Base-by-base conservation (phyloP, 2,888 invertebrate species). In the Spilosoma lubricipeda region DNA sequence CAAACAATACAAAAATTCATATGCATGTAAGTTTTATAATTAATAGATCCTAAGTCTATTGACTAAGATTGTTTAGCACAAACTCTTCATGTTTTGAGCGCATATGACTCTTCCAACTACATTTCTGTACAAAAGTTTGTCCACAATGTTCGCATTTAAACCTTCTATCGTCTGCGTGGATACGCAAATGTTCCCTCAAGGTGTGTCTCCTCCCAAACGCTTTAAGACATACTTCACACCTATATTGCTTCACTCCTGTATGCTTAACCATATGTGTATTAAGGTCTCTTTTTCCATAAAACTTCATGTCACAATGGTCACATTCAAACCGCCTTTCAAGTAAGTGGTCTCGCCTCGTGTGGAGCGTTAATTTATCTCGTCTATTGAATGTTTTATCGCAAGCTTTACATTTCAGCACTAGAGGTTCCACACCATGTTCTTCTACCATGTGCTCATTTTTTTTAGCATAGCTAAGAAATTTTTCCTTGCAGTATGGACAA, bases 31-130 rank as follows among this genome's bases (percentile, higher is more conserved):
- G 36, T 36, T 7, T 27, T 27, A 67, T 23, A 42, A 13, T 42
- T 45, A 23, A 15, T 36, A 27, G 11, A 2, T 23, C 13, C 18
- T 67, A 27, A 42, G 3, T 27, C 27, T 59, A 63, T 30, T 45
- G 27, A 45, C 42, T 42, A 64, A 36, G 33, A 23, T 66, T 15
- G 15, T 65, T 30, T 65, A 33, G 45, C 30, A 76, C 66, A 2
- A 59, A 65, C 63, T 80, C 74, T 9, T 76, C 78, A 39, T 84
- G 84, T 27, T 73, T 76, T 11, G 82, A 66, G 45, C 77, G 72
- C 85, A 84, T 81, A 67, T 84, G 83, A 64, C 72, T 78, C 48
- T 78, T 85, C 83, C 80, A 84, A 33, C 80, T 83, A n/a, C 83
- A 83, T 69, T 85, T 84, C 30, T 85, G 83, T 20, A 84, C 78